Evolutionary conservation across 2,797 vertebrate species (phyloP).

Genomic region (Lates japonicus): DNA sequence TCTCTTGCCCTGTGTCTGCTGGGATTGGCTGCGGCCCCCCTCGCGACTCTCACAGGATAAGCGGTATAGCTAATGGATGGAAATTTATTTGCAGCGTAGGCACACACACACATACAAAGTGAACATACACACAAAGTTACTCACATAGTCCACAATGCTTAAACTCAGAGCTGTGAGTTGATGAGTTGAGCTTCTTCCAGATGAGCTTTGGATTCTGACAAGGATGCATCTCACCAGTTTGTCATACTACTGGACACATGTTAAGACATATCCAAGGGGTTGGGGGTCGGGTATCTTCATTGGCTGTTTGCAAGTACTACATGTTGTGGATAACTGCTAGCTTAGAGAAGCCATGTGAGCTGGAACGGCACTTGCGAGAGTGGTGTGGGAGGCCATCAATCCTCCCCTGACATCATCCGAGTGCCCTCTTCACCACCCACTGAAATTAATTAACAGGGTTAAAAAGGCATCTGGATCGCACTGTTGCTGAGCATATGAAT

Average conservation of each 20-base stretch:
- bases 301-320: slow-evolving; percentile 16
- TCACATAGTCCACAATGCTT: neutral
- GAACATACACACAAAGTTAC: neutral
- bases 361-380: slow-evolving; percentile 15
- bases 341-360: slow-evolving; percentile 8
- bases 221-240: neutral
- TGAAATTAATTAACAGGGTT: slow-evolving; percentile 78
- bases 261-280: neutral
- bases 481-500: slow-evolving; percentile 67
- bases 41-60: no score
- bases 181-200: neutral
- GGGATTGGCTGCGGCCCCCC: no score
- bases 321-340: slow-evolving; percentile 22
- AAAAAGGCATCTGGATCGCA: slow-evolving; percentile 72
- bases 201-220: neutral
- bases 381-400: slow-evolving; percentile 52
- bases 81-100: neutral
- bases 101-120: neutral
- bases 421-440: slow-evolving; percentile 52
- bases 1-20: no score
- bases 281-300: neutral
- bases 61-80: neutral
- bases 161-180: slow-evolving; percentile 1
- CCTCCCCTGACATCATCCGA: slow-evolving; percentile 51
- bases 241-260: neutral